Conservation (phyloP, 1,140 invertebrate species). For the Saccostrea cuccullata region DNA sequence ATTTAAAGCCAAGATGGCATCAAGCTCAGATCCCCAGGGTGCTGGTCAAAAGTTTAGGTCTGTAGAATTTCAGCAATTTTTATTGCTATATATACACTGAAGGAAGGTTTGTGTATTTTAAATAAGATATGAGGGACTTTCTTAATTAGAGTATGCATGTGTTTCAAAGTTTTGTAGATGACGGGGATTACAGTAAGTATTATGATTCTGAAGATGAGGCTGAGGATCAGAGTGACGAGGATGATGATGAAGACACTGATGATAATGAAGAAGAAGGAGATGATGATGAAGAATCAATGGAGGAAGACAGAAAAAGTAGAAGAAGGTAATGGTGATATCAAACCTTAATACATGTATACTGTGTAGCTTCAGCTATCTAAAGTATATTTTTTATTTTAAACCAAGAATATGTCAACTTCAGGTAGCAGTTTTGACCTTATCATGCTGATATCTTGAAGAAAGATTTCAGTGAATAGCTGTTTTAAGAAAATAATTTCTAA, state of each 20-base stretch:
- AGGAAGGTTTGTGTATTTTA: not conserved
- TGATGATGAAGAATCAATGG: slow-evolving; percentile 81
- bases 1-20: not conserved
- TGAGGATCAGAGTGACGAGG: slow-evolving; percentile 50
- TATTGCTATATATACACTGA: not conserved
- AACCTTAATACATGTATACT: not conserved
- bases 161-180: slow-evolving; percentile 54
- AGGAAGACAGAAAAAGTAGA: slow-evolving; percentile 80
- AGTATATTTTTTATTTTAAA: not conserved
- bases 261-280: slow-evolving; percentile 56
- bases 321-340: not conserved
- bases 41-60: not conserved
- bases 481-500: too few species aligned
- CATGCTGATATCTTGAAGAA: too few species aligned
- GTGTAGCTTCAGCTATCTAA: not conserved
- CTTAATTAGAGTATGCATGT: slow-evolving; percentile 32
- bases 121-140: not conserved
- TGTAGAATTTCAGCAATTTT: too few species aligned
- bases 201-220: slow-evolving; percentile 52
- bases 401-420: not conserved
- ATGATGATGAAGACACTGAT: slow-evolving; percentile 63
- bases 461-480: too few species aligned
- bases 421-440: too few species aligned
- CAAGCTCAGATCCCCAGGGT: not conserved
- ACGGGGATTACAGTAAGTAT: slow-evolving; percentile 65